Evolutionary conservation across 2,113 vertebrate genomes (phyloP).

Genomic region (Chinchilla lanigera): DNA sequence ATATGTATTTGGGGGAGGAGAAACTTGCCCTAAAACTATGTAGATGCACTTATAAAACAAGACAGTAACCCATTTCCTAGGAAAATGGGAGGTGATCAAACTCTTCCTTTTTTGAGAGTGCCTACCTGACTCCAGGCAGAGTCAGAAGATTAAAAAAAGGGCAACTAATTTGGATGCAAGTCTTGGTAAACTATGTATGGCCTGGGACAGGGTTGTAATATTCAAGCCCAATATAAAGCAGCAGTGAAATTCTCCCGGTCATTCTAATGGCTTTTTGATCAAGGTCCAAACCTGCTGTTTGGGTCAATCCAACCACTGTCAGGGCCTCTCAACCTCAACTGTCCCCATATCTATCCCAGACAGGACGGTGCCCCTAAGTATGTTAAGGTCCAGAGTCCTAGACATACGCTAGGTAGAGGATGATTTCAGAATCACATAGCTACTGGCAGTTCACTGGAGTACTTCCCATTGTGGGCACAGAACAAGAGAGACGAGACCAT

Average conservation of each 20-base stretch:
- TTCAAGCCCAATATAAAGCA: neutral
- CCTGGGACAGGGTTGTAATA: neutral
- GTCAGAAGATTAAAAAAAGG: neutral
- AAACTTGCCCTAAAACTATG: neutral
- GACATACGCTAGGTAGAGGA: too few relatives aligned
- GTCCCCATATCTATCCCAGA: neutral
- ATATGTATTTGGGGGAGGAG: neutral
- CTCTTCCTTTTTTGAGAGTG: neutral
- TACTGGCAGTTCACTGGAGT: neutral
- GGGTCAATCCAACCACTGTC: neutral
- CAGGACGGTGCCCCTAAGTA: rapidly evolving
- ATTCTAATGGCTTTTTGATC: neutral
- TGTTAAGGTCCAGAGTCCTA: neutral
- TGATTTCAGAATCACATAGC: neutral
- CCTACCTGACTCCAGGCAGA: neutral
- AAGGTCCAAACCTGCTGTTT: neutral
- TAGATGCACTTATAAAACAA: neutral
- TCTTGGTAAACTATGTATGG: neutral
- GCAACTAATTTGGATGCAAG: neutral
- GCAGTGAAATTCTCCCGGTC: too few relatives aligned
- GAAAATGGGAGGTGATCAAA: neutral
- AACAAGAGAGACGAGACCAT: neutral
- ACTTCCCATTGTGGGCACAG: neutral
- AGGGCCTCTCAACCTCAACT: neutral
- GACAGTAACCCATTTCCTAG: neutral